Conservation (phyloP, 2,797 vertebrate species). For the Glossophaga mutica region DNA sequence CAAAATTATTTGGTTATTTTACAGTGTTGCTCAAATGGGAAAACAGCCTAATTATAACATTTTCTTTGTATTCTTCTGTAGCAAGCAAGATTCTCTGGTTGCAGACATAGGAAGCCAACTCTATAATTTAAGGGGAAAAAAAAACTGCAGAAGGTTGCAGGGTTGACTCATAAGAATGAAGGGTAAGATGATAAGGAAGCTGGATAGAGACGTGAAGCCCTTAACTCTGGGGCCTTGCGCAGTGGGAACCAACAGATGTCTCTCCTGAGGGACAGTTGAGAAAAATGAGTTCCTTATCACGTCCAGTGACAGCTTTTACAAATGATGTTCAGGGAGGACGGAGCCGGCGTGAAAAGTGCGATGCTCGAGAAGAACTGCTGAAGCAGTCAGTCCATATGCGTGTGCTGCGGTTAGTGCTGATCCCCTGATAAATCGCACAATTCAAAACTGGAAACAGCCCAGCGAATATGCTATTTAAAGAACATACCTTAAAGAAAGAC, state of each 20-base stretch:
- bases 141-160: background rate
- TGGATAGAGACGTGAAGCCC: background rate
- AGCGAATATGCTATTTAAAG: background rate
- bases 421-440: background rate
- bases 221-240: background rate
- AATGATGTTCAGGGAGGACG: background rate
- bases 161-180: background rate
- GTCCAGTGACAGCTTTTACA: background rate
- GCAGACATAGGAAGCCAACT: background rate
- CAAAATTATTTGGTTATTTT: slow-evolving; percentile 5
- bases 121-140: slow-evolving; percentile 15
- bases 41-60: background rate
- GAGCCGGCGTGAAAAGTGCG: background rate
- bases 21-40: background rate
- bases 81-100: background rate
- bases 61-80: background rate
- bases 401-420: background rate
- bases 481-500: background rate
- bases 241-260: background rate
- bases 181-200: background rate
- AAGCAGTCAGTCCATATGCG: background rate
- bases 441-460: background rate
- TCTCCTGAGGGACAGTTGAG: background rate
- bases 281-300: background rate
- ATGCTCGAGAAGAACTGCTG: background rate